A percentile compares a stretch with the other conserved stretches of the same genome.
These are phyloP conservation scores for Synanthedon formicaeformis DNA, from an alignment of 2,888 invertebrate species.

Conservation along the genomic window DNA sequence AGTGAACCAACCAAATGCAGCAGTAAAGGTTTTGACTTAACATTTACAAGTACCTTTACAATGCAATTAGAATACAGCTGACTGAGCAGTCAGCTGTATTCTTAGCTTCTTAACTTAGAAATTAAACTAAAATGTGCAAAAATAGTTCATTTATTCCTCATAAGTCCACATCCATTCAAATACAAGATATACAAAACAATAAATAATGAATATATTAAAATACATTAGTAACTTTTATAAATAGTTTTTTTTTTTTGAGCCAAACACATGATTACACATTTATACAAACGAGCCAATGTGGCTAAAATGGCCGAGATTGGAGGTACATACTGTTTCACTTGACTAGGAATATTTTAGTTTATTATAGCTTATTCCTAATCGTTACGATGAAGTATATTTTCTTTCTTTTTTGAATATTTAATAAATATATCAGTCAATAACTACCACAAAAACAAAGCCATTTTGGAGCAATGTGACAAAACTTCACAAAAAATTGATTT, in stretches of 20 bases:
- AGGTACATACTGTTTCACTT: background rate
- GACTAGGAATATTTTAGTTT: background rate
- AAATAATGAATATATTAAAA: background rate
- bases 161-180: background rate
- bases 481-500: background rate
- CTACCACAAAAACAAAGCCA: too few species aligned
- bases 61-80: too few species aligned
- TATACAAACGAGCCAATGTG: background rate
- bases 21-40: too few species aligned
- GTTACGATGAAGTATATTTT: too few species aligned
- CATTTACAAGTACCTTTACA: too few species aligned
- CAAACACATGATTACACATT: background rate
- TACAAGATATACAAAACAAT: background rate
- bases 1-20: too few species aligned
- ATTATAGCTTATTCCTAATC: background rate
- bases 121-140: too few species aligned
- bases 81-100: too few species aligned
- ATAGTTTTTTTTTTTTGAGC: background rate
- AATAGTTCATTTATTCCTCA: too few species aligned
- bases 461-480: background rate
- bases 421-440: too few species aligned
- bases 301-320: background rate
- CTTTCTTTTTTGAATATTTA: too few species aligned
- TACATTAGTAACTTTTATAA: background rate
- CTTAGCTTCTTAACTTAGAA: too few species aligned